phyloP scores from a whole-genome alignment of 2,888 invertebrate genomes.

The Nephrotoma flavescens region DNA sequence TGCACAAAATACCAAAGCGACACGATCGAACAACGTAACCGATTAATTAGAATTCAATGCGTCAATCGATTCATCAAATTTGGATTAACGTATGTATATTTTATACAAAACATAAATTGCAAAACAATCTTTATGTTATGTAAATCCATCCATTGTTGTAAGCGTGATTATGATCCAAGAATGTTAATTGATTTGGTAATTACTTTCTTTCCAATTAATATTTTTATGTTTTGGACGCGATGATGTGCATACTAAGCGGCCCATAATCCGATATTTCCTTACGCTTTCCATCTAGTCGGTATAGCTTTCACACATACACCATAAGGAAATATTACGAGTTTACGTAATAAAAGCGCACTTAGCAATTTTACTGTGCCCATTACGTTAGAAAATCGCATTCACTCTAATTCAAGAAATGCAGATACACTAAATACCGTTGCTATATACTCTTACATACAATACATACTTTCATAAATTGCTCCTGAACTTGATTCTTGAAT shows the following conservation, averaged over 20 bases:
- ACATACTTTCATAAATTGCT: neutral
- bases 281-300: neutral
- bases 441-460: neutral
- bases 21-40: neutral
- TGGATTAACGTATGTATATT: neutral
- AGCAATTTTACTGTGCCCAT: no score
- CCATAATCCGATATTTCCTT: neutral
- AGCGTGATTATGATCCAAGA: neutral
- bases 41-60: neutral
- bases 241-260: neutral
- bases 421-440: no score
- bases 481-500: neutral
- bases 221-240: neutral
- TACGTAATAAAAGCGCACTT: neutral
- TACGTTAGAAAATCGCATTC: no score
- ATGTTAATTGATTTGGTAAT: neutral
- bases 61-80: neutral
- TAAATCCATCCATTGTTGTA: neutral
- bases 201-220: neutral
- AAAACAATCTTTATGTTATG: neutral
- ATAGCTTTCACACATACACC: neutral
- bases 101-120: neutral
- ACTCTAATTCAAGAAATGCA: no score
- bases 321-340: neutral
- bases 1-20: neutral